Evolutionary conservation across 2,113 vertebrate species (phyloP).

Genomic region (Dipodomys spectabilis): DNA sequence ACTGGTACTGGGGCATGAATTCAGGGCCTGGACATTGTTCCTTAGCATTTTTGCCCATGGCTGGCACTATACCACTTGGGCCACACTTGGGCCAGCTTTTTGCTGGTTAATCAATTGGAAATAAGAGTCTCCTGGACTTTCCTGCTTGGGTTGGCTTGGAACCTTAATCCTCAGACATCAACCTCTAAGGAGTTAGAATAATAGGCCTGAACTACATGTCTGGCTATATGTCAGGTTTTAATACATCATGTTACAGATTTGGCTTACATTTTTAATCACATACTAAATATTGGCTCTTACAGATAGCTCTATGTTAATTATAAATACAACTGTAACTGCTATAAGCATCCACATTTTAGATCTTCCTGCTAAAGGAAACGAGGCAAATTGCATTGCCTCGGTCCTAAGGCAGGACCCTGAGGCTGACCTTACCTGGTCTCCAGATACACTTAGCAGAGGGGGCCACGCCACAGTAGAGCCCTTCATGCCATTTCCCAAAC

Average conservation of each 20-base stretch:
- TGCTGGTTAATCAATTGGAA: no score
- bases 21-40: no score
- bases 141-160: no score
- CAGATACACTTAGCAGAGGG: constrained; percentile 98
- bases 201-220: no score
- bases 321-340: neutral
- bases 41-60: no score
- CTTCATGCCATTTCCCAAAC: constrained; percentile 99
- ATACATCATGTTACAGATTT: neutral
- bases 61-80: no score
- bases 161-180: no score
- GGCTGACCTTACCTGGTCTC: constrained; percentile 92
- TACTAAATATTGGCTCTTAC: neutral
- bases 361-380: neutral
- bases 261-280: neutral
- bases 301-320: neutral
- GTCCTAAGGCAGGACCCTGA: neutral
- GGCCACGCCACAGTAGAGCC: constrained; percentile 95
- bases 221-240: neutral
- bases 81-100: no score
- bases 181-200: no score
- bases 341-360: neutral
- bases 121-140: no score
- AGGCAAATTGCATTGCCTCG: accelerated
- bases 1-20: no score